Base-by-base conservation (phyloP, 1,140 invertebrate genomes). In the Temnothorax curvispinosus region DNA sequence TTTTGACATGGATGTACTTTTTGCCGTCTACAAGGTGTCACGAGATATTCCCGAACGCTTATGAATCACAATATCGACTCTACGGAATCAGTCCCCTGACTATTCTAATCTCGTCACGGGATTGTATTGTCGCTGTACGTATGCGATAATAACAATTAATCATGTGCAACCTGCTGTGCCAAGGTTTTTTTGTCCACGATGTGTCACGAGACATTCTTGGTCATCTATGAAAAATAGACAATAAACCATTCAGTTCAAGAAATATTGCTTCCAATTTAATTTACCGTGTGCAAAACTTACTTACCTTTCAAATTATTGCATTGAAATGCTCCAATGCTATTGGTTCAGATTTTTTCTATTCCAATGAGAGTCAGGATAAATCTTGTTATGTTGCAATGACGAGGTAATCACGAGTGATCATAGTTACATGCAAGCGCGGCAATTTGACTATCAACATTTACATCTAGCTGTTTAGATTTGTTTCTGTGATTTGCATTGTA, bases 1-100 rank as follows among this genome's bases (percentile, higher is more conserved):
- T 56, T 69, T 67, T 81, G 64, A 71, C 47, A 15, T 18, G n/a
- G 32, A 52, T 8, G 35, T 69, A 18, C 35, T 54, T 81, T 69
- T 54, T 71, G 27, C 27, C 15, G 32, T 80, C 44, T 38, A 18
- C 62, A 27, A 81, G 71, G 15, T 71, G 21, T 69, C 64, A 54
- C 77, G 64, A 81, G 18, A 32, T 69, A 32, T 81, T 54, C 6
- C 64, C 9, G 47, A 81, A 56, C 64, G 47, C 1, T n/a, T 54
- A 41, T 81, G 64, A 80, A 80, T 80, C 35, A 71, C 18, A 80
- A 67, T 54, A 80, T 80, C 47, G 60, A 80, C 32, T 69, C 2
- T 15, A 41, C 1, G 13, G 32, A 80, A 35, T 69, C 77, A n/a
- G 44, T 47, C 2, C 2, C 2, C 13, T 8, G 65, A 3, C 21